These are phyloP conservation scores for Sceloporus undulatus DNA, from an alignment of 2,113 vertebrate genomes.

Conservation along the genomic window DNA sequence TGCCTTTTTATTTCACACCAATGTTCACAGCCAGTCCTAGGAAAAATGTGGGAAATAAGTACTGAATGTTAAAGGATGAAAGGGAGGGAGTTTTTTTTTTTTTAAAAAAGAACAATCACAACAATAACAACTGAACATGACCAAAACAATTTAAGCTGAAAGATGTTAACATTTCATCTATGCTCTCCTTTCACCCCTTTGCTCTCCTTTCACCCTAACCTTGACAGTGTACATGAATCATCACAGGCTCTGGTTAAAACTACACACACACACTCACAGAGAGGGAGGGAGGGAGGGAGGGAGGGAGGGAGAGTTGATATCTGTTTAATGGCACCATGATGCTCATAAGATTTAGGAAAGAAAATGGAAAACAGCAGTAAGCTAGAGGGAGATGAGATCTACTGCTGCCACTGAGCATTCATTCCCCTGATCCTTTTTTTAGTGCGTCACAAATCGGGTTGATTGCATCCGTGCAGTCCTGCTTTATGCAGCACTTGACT, in stretches of 20 bases:
- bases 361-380: background rate
- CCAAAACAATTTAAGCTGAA: conserved; percentile 28
- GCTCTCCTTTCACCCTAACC: background rate
- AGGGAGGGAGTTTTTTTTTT: background rate
- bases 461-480: background rate
- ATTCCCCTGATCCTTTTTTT: conserved; percentile 4
- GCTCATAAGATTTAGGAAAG: background rate
- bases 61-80: conserved; percentile 52
- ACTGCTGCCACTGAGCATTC: background rate
- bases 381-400: background rate
- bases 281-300: background rate
- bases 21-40: conserved; percentile 76
- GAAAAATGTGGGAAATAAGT: conserved; percentile 69
- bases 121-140: background rate
- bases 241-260: conserved; percentile 1
- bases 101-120: background rate
- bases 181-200: conserved; percentile 12
- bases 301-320: background rate
- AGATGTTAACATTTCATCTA: conserved; percentile 24
- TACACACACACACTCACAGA: background rate
- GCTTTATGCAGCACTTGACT: background rate
- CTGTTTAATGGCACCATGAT: conserved; percentile 3
- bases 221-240: conserved; percentile 28
- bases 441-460: background rate
- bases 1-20: conserved; percentile 84